Evolutionary conservation across 2,113 vertebrate genomes (phyloP), one percentile per base, ranked within the genome.

Genomic region (Ammospiza caudacuta): DNA sequence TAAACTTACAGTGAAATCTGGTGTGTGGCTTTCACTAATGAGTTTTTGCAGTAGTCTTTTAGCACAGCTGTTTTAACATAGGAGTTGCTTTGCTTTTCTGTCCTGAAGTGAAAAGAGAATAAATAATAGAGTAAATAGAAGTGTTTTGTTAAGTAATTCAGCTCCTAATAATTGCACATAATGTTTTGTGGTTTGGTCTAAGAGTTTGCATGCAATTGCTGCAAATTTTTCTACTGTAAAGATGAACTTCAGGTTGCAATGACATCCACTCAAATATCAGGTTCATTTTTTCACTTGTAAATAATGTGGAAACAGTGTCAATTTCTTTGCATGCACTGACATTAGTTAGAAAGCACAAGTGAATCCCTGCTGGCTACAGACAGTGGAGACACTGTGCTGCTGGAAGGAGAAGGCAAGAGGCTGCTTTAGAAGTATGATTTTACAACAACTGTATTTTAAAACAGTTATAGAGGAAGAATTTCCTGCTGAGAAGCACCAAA

Each of bases 41-140:
- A 90, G 22, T 62, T 93, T 95, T 84, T 63, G 73, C 43, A 95
- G 70, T 39, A 73, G 51, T 47, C 58, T 75, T 89, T 84, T 87
- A 57, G n/a, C 46, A 41, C 19, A 68, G 51, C 39, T 70, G 9
- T 85, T 93, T 93, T 74, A 47, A 86, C 74, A 51, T 22, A 72
- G 44, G 8, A 81, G 11, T 62, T 67, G 20, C 33, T 95, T 81
- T 90, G 23, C 61, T 94, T 77, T 92, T 66, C 52, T 78, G 35
- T 47, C 87, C 33, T 70, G 28, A 90, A 73, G 44, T 86, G 59
- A 74, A 63, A 77, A 83, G 58, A 54, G 37, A 76, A 19, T 73
- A 62, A 91, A 33, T 91, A 83, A 47, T 72, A 33, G 2, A 58
- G 47, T 82, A 90, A 85, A 73, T n/a, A 79, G 33, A 76, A 79